Evolutionary conservation across 2,797 vertebrate genomes (phyloP).

Genomic region (Sebastes oblongus): DNA sequence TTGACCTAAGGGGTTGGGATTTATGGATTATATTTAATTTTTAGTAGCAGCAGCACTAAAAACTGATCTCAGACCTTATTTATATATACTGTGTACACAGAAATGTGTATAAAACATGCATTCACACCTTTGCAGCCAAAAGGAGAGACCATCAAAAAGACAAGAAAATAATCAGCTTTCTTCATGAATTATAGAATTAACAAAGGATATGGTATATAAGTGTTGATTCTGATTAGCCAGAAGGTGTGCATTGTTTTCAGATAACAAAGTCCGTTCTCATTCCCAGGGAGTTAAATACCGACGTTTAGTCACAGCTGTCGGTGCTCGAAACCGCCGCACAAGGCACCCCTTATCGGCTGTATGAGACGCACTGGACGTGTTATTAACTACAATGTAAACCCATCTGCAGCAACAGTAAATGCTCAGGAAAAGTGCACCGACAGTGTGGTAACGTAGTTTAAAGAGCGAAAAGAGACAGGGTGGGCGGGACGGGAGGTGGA

Average conservation of each 20-base stretch:
- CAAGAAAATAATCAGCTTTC: not conserved
- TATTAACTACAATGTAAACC: not conserved
- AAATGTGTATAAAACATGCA: not conserved
- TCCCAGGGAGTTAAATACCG: no score
- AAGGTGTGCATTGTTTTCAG: not conserved
- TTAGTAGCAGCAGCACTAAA: not conserved
- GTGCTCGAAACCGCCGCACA: no score
- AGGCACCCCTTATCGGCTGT: not conserved
- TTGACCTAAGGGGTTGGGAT: constrained; percentile 1
- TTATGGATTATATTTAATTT: constrained; percentile 1
- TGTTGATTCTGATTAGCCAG: not conserved
- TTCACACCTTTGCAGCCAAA: not conserved
- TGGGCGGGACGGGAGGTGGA: not conserved
- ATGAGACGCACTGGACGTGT: not conserved
- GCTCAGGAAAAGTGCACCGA: not conserved
- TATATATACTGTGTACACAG: not conserved
- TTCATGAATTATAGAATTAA: not conserved
- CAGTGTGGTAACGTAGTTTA: not conserved
- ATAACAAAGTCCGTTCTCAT: not conserved
- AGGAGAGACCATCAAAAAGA: not conserved
- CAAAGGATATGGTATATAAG: not conserved
- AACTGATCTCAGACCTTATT: not conserved
- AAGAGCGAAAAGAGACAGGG: not conserved
- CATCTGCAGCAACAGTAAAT: not conserved
- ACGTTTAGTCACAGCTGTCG: no score